Percentiles rank a stretch among this genome's conserved stretches.
Evolutionary conservation across 2,113 vertebrate genomes (phyloP).

Genomic region (Lutjanus erythropterus): DNA sequence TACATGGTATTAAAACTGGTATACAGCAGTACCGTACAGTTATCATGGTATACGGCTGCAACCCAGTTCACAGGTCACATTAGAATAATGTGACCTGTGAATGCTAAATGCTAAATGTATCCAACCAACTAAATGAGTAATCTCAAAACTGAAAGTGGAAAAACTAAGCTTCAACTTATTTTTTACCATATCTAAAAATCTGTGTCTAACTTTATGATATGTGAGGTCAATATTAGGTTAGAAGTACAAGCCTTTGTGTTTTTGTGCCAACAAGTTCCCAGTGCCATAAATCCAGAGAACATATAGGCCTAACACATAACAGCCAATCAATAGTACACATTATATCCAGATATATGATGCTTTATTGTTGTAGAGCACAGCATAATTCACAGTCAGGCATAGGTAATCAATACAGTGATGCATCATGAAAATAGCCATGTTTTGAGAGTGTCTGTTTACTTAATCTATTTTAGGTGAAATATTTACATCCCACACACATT

Average conservation of each 20-base stretch:
- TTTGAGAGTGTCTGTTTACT: neutral
- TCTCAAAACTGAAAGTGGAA: no score
- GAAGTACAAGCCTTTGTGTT: neutral
- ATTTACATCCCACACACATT: neutral
- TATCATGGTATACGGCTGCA: no score
- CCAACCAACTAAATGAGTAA: no score
- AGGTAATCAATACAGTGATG: slow-evolving; percentile 21
- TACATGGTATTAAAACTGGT: no score
- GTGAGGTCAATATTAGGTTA: neutral
- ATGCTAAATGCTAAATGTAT: no score
- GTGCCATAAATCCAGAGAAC: slow-evolving; percentile 19
- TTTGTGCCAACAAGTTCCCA: neutral
- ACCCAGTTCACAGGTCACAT: no score
- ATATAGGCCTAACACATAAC: slow-evolving; percentile 6
- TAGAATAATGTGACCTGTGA: no score
- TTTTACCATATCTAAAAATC: neutral
- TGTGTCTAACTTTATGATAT: neutral
- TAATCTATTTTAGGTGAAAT: neutral
- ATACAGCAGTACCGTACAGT: no score
- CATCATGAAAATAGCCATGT: neutral
- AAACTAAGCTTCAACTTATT: neutral
- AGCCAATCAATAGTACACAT: neutral
- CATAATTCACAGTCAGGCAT: neutral
- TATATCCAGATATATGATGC: slow-evolving; percentile 3
- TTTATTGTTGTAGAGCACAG: neutral